Percentiles rank a stretch among this genome's conserved stretches.
phyloP scores from a whole-genome alignment of 2,888 invertebrate species.

The Orchesellides sinensis region DNA sequence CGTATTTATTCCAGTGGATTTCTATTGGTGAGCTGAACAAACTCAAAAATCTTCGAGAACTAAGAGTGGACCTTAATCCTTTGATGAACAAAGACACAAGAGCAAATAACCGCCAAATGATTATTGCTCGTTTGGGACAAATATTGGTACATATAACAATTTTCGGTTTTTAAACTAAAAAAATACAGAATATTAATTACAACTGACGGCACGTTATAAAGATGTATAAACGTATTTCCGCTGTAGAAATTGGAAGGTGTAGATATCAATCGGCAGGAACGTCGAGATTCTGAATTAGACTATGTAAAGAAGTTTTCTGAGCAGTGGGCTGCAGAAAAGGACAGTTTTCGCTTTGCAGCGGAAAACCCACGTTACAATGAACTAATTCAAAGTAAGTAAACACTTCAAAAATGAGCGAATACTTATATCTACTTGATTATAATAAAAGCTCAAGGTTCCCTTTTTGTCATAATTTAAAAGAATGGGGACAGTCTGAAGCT shows the following conservation, averaged over 20 bases:
- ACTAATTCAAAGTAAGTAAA: slow-evolving; percentile 85
- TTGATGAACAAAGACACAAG: slow-evolving; percentile 81
- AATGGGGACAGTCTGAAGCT: slow-evolving; percentile 89
- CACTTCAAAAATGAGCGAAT: slow-evolving; percentile 1
- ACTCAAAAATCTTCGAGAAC: slow-evolving; percentile 82
- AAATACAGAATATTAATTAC: not conserved
- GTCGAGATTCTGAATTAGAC: slow-evolving; percentile 93
- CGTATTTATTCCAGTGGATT: slow-evolving; percentile 83
- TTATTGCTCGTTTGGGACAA: slow-evolving; percentile 88
- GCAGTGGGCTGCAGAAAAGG: slow-evolving; percentile 83
- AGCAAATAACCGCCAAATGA: slow-evolving; percentile 87
- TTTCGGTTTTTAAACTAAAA: too few species aligned
- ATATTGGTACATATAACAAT: slow-evolving; percentile 82
- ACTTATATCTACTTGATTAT: not conserved
- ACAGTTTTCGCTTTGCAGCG: slow-evolving; percentile 80
- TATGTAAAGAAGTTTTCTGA: slow-evolving; percentile 89
- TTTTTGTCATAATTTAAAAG: slow-evolving; percentile 78
- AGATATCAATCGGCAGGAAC: slow-evolving; percentile 83
- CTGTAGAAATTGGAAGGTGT: slow-evolving; percentile 87
- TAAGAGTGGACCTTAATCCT: slow-evolving; percentile 86
- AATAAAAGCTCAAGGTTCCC: not conserved
- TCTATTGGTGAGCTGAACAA: slow-evolving; percentile 91
- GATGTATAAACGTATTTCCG: slow-evolving; percentile 46
- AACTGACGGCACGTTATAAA: not conserved
- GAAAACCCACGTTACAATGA: slow-evolving; percentile 87